These are phyloP conservation scores for Ectemnius continuus DNA, from an alignment of 2,888 invertebrate genomes.

Conservation along the genomic window DNA sequence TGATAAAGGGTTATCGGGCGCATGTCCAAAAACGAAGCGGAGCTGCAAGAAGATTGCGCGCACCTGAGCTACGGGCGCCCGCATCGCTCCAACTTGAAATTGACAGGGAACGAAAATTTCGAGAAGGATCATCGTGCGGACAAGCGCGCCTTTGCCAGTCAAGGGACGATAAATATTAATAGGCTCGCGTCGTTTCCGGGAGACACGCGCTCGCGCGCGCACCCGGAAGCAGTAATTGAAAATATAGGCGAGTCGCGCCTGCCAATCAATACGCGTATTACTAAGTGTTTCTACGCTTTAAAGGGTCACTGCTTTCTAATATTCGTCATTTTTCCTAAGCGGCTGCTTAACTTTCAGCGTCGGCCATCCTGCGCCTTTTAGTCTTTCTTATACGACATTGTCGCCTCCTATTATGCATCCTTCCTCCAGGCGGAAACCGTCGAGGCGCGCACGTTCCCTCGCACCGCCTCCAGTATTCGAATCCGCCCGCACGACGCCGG, in stretches of 20 bases:
- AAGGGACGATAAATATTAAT: conserved; percentile 15
- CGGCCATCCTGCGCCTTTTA: no score
- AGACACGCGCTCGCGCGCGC: not conserved
- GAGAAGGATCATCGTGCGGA: conserved; percentile 14
- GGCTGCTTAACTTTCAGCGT: no score
- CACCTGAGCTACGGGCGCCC: conserved; percentile 52
- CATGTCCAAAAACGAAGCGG: conserved; percentile 2
- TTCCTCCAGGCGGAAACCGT: no score
- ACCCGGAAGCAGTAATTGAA: conserved; percentile 40
- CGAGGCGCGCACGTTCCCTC: no score
- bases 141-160: not conserved
- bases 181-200: not conserved
- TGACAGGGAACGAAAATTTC: conserved; percentile 27
- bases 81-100: conserved; percentile 40
- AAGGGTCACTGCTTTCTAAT: no score
- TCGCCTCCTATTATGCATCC: no score
- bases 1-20: conserved; percentile 6
- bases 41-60: not conserved
- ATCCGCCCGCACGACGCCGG: no score
- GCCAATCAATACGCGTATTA: no score
- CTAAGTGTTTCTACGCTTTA: no score
- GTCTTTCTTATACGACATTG: no score
- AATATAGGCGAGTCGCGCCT: conserved; percentile 33
- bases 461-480: no score
- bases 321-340: no score